These are phyloP conservation scores for Anisognathus igniventris DNA, from an alignment of 2,797 vertebrate genomes.

Conservation along the genomic window DNA sequence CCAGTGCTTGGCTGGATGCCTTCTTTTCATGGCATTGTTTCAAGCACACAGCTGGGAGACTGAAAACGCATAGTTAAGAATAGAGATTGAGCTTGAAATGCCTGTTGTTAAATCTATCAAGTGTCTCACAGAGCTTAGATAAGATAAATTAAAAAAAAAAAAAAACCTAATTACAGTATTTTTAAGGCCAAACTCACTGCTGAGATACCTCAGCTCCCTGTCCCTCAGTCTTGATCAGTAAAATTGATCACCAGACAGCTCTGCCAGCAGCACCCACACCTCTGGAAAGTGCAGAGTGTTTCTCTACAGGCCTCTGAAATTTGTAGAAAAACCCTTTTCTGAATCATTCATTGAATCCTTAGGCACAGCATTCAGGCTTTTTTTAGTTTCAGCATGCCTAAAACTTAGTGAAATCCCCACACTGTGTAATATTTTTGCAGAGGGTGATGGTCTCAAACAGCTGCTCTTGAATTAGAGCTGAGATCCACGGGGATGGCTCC, in stretches of 20 bases:
- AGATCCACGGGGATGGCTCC: neutral
- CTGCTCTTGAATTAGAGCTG: neutral
- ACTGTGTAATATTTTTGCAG: neutral
- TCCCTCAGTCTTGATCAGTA: neutral
- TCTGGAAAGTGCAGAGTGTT: neutral
- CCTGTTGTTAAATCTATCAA: neutral
- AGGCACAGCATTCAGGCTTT: neutral
- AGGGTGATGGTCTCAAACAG: neutral
- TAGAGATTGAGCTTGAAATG: neutral
- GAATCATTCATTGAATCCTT: neutral
- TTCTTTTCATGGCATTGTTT: neutral
- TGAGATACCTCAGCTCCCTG: neutral
- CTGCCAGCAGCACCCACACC: neutral
- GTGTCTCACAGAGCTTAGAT: neutral
- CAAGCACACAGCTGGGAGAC: neutral
- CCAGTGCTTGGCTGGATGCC: neutral
- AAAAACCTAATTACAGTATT: neutral
- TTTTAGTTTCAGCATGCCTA: neutral
- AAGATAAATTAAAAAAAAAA: neutral
- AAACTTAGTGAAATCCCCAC: neutral
- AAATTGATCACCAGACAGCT: neutral
- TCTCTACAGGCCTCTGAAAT: neutral
- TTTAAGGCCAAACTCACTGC: neutral
- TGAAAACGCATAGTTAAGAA: neutral
- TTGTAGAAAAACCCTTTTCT: neutral